These are phyloP conservation scores for Alcedo atthis DNA, from an alignment of 2,797 vertebrate species.

Conservation along the genomic window DNA sequence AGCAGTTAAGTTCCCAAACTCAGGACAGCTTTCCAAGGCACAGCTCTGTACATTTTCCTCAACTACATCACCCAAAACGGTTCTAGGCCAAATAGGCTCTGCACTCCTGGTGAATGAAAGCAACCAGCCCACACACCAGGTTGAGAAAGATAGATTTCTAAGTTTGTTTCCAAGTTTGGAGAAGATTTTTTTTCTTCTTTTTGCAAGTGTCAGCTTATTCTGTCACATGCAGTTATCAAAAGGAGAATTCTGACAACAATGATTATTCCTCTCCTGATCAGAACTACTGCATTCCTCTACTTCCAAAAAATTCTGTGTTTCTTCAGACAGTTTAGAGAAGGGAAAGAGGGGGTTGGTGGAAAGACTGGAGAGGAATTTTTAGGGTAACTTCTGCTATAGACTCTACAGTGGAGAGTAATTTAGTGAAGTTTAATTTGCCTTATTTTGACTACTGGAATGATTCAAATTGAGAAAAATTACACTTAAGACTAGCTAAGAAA, in stretches of 20 bases:
- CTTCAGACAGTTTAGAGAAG: neutral
- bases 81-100: neutral
- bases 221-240: neutral
- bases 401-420: neutral
- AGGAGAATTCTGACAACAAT: neutral
- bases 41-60: neutral
- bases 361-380: neutral
- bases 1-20: neutral
- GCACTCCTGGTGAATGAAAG: neutral
- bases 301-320: neutral
- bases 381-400: neutral
- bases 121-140: neutral
- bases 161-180: neutral
- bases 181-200: neutral
- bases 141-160: neutral
- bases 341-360: neutral
- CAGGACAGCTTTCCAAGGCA: neutral
- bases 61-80: rapidly evolving
- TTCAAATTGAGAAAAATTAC: neutral
- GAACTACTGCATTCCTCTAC: neutral
- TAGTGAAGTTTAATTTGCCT: neutral
- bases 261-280: neutral
- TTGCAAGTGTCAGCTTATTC: neutral
- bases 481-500: neutral
- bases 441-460: neutral